A percentile compares a stretch with the other conserved stretches of the same genome.
Evolutionary conservation across 2,113 vertebrate species (phyloP).

Genomic region (Labeo rohita): DNA sequence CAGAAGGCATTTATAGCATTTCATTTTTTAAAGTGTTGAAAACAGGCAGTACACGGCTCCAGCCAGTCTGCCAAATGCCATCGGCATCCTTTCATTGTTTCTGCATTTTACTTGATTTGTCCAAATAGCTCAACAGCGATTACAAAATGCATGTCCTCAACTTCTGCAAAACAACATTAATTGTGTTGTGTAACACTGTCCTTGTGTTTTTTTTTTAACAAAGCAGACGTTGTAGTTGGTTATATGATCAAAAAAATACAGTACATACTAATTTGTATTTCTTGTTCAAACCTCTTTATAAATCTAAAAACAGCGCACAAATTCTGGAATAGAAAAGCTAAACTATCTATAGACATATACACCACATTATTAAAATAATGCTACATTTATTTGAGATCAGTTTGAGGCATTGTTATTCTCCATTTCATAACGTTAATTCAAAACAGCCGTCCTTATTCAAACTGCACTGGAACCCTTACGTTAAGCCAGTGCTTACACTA

Average conservation of each 20-base stretch:
- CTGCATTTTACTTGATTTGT: constrained; percentile 52
- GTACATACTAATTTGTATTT: neutral
- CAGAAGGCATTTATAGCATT: constrained; percentile 65
- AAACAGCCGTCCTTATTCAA: constrained; percentile 59
- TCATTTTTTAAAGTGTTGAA: constrained; percentile 66
- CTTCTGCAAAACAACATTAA: constrained; percentile 20
- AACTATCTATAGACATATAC: neutral
- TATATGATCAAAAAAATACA: neutral
- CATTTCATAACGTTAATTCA: constrained; percentile 54
- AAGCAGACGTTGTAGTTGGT: neutral
- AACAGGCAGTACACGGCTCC: constrained; percentile 66
- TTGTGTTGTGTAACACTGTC: constrained; percentile 10
- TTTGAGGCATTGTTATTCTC: neutral
- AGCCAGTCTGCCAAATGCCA: constrained; percentile 67
- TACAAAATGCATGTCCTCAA: constrained; percentile 30
- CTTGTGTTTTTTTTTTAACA: neutral
- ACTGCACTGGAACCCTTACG: constrained; percentile 62
- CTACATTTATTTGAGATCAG: neutral
- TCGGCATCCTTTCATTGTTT: constrained; percentile 70
- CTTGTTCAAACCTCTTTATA: neutral
- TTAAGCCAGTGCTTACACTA: constrained; percentile 66
- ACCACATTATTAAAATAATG: neutral
- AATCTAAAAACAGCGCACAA: neutral
- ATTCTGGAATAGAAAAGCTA: neutral
- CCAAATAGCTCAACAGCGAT: constrained; percentile 49